phyloP scores from a whole-genome alignment of 2,888 invertebrate genomes.

The Geophilus truncorum region DNA sequence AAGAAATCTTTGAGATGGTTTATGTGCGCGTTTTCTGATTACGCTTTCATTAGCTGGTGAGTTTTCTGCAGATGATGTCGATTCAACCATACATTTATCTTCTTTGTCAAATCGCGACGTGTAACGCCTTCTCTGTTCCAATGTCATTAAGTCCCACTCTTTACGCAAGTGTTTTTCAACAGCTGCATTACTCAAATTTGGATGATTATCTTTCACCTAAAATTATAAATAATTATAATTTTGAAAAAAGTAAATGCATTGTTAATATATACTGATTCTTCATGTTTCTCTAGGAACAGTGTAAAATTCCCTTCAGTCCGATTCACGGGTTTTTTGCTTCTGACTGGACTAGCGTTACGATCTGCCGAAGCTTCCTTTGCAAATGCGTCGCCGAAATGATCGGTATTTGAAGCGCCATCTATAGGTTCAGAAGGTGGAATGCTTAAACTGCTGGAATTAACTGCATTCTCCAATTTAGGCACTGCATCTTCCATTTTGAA shows the following conservation, averaged over 20 bases:
- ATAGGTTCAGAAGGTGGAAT: neutral
- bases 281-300: conserved; percentile 22
- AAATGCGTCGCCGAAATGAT: neutral
- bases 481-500: neutral
- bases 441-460: neutral
- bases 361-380: neutral
- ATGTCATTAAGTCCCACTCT: conserved; percentile 11
- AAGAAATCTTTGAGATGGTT: conserved; percentile 10
- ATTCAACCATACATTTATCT: neutral
- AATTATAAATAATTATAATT: too few species aligned
- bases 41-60: neutral
- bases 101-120: neutral
- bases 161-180: neutral
- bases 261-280: conserved; percentile 4
- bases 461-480: neutral
- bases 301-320: conserved; percentile 3
- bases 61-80: neutral
- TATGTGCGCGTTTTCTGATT: neutral
- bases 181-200: neutral
- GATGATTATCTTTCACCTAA: neutral
- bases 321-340: neutral
- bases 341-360: neutral
- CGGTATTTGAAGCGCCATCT: neutral
- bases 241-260: too few species aligned
- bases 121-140: neutral